A percentile compares a stretch with the other conserved stretches of the same genome.
Evolutionary conservation across 2,888 invertebrate species (phyloP).

Genomic region (Sinotaia quadrata): DNA sequence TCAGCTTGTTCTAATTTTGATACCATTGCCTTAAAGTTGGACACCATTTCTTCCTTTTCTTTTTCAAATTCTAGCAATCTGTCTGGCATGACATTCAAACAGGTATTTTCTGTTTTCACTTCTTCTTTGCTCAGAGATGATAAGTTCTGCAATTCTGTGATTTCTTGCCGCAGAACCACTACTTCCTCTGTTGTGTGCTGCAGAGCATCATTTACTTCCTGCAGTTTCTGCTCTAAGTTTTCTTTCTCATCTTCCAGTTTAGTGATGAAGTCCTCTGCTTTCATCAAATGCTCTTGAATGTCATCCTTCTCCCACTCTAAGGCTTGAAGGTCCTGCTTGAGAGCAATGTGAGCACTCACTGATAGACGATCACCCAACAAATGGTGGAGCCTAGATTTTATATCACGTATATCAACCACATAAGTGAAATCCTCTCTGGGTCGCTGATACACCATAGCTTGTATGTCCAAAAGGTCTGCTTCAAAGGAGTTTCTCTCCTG

Average conservation of each 20-base stretch:
- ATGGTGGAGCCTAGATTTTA: slow-evolving; percentile 17
- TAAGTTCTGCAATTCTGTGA: background rate
- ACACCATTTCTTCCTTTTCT: background rate
- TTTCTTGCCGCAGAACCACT: background rate
- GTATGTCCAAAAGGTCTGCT: slow-evolving; percentile 34
- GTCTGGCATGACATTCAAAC: background rate
- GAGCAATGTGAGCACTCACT: slow-evolving; percentile 3
- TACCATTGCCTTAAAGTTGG: background rate
- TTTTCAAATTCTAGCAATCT: background rate
- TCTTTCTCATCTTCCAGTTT: slow-evolving; percentile 23
- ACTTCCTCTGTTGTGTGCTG: background rate
- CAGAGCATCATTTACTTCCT: background rate
- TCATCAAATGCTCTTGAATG: slow-evolving; percentile 8
- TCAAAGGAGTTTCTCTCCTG: slow-evolving; percentile 39
- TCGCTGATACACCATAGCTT: slow-evolving; percentile 18
- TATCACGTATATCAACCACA: slow-evolving; percentile 12
- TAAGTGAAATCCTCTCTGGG: slow-evolving; percentile 7
- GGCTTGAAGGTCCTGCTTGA: slow-evolving; percentile 12
- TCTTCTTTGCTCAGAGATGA: background rate
- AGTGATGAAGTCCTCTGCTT: slow-evolving; percentile 17
- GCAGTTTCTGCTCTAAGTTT: slow-evolving; percentile 6
- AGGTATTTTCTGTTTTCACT: background rate
- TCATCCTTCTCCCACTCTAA: slow-evolving; percentile 25
- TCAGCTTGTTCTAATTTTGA: slow-evolving; percentile 11
- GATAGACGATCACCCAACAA: slow-evolving; percentile 1